These are phyloP conservation scores for Pristionchus entomophagus DNA, from an alignment of 2,888 invertebrate species.

Conservation along the genomic window DNA sequence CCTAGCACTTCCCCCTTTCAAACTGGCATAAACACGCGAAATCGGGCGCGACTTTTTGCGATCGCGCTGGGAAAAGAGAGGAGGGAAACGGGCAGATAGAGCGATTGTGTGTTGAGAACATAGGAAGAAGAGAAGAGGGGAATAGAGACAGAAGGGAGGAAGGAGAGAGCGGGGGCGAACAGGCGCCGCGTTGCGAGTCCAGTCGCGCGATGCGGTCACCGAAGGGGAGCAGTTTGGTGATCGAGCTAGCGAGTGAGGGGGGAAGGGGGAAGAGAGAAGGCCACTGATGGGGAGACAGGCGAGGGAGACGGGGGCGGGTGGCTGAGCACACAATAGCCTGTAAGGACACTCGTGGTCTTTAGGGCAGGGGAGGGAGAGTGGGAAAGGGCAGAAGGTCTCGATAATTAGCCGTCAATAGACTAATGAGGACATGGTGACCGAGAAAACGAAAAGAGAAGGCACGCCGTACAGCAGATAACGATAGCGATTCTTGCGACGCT, in stretches of 20 bases:
- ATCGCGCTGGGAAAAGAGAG: not conserved
- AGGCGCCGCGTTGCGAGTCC: not conserved
- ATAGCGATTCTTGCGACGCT: no score
- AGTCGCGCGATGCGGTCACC: not conserved
- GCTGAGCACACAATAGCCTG: not conserved
- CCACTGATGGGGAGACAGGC: not conserved
- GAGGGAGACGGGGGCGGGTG: not conserved
- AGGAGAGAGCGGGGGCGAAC: not conserved
- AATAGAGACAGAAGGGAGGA: not conserved
- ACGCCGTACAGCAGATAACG: no score
- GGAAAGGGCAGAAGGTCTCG: not conserved
- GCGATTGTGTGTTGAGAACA: not conserved
- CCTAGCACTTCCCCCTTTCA: not conserved
- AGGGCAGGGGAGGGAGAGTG: no score
- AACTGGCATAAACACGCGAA: not conserved
- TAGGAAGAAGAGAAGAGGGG: not conserved
- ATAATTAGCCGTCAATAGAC: not conserved
- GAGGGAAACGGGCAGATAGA: not conserved
- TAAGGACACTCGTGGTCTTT: not conserved
- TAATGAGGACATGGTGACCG: not conserved
- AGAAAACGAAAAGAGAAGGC: no score
- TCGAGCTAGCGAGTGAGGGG: not conserved
- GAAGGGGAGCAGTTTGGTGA: not conserved
- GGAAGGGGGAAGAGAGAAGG: slow-evolving; percentile 12
- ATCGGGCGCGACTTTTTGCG: not conserved